Conservation (phyloP, 2,888 invertebrate species). For the Erebia aethiops region DNA sequence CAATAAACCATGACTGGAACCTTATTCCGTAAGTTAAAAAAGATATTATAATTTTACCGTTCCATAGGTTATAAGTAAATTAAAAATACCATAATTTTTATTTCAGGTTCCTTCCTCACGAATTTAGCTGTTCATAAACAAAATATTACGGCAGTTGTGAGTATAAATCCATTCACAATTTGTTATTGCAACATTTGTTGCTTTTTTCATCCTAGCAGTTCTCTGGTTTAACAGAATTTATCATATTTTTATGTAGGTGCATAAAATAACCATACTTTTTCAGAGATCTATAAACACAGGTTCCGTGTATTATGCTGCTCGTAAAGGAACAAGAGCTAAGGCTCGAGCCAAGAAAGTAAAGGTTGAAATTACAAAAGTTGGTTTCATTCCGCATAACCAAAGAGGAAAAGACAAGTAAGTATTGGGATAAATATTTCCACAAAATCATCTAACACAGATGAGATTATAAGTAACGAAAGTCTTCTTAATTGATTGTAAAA, state of each 20-base stretch:
- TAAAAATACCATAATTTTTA: slow-evolving; percentile 16
- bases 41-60: not conserved
- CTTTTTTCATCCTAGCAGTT: not conserved
- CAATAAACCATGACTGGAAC: slow-evolving; percentile 60
- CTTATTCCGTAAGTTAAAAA: slow-evolving; percentile 62
- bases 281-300: slow-evolving; percentile 82
- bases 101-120: slow-evolving; percentile 67
- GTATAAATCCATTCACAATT: slow-evolving; percentile 41
- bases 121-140: slow-evolving; percentile 57
- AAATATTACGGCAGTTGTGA: slow-evolving; percentile 60
- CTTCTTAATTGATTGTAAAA: too few relatives aligned
- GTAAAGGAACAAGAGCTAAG: slow-evolving; percentile 92
- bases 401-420: slow-evolving; percentile 74
- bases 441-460: too few relatives aligned
- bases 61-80: slow-evolving; percentile 1
- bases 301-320: slow-evolving; percentile 87
- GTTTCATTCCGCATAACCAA: slow-evolving; percentile 88
- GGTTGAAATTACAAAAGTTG: slow-evolving; percentile 88
- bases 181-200: not conserved
- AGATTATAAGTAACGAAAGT: too few relatives aligned
- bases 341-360: slow-evolving; percentile 90
- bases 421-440: too few relatives aligned
- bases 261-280: slow-evolving; percentile 40
- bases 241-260: not conserved
- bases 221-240: not conserved